A percentile compares a stretch with the other conserved stretches of the same genome.
Conservation (phyloP, 2,113 vertebrate genomes). For the Lethenteron reissneri region DNA sequence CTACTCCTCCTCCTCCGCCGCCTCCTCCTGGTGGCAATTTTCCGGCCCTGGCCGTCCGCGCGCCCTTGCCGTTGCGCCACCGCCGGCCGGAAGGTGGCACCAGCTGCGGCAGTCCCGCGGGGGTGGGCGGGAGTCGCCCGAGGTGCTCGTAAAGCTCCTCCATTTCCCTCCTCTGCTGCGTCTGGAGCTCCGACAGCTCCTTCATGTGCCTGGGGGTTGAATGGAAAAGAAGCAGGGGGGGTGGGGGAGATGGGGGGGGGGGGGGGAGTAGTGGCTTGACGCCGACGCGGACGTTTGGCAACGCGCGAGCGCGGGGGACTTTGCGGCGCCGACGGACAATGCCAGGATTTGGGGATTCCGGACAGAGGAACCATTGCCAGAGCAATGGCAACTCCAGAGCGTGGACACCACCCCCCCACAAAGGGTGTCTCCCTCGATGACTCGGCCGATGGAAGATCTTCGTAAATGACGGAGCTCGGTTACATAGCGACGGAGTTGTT, state of each 20-base stretch:
- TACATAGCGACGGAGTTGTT: too few species aligned
- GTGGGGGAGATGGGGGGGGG: not conserved
- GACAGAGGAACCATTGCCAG: not conserved
- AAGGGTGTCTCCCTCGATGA: too few species aligned
- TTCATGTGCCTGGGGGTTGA: conserved; percentile 45
- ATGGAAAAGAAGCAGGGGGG: not conserved
- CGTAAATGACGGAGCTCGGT: too few species aligned
- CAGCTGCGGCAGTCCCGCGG: conserved; percentile 44
- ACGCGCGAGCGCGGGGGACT: not conserved
- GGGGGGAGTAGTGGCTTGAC: not conserved
- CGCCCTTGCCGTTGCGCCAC: conserved; percentile 17
- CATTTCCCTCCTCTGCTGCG: conserved; percentile 69
- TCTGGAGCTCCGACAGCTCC: conserved; percentile 84
- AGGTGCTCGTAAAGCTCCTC: conserved; percentile 57
- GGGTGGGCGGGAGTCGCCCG: conserved; percentile 58
- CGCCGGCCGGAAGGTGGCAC: conserved; percentile 46
- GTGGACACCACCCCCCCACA: too few species aligned
- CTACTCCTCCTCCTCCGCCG: too few species aligned
- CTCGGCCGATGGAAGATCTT: too few species aligned
- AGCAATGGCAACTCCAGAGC: too few species aligned
- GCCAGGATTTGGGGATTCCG: not conserved
- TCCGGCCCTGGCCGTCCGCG: too few species aligned
- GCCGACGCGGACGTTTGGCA: not conserved
- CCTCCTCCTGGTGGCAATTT: too few species aligned
- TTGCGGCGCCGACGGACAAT: not conserved